These are phyloP conservation scores for Agapostemon virescens DNA, from an alignment of 2,888 invertebrate species.

Conservation along the genomic window DNA sequence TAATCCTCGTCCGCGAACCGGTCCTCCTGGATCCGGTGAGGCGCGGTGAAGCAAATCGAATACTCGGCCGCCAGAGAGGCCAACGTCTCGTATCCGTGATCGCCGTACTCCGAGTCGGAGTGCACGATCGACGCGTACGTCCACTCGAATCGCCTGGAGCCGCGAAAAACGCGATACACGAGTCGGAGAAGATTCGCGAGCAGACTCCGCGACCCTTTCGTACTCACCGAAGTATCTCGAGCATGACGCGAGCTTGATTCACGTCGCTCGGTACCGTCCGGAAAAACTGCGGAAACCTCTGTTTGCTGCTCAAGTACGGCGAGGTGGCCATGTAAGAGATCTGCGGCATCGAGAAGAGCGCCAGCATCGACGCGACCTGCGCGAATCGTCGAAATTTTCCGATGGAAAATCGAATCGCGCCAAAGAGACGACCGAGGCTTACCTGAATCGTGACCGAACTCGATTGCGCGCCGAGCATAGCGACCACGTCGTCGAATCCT, in stretches of 20 bases:
- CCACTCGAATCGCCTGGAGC: constrained; percentile 81
- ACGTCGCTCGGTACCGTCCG: constrained; percentile 83
- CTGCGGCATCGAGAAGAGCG: constrained; percentile 82
- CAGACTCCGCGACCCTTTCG: neutral
- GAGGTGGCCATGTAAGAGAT: constrained; percentile 83
- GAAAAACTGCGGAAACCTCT: constrained; percentile 82
- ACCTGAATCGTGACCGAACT: constrained; percentile 82
- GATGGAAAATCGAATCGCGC: neutral
- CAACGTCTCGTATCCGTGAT: constrained; percentile 81
- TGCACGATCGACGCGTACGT: constrained; percentile 82
- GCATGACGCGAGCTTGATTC: constrained; percentile 82
- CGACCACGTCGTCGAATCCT: constrained; percentile 81
- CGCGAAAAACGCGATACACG: too few species aligned
- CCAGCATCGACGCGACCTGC: constrained; percentile 81
- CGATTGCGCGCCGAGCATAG: constrained; percentile 82
- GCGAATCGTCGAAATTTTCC: constrained; percentile 8
- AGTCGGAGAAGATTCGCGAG: too few species aligned
- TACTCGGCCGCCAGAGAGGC: constrained; percentile 78
- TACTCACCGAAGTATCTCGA: constrained; percentile 81
- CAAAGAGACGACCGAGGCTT: neutral
- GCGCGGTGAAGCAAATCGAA: constrained; percentile 82
- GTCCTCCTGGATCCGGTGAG: constrained; percentile 80
- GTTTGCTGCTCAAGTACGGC: constrained; percentile 81
- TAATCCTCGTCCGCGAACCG: constrained; percentile 79
- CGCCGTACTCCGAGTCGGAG: constrained; percentile 83